Evolutionary conservation across 92 coral and sea anemone genomes (phyloP).

Genomic region (Porites divaricata): DNA sequence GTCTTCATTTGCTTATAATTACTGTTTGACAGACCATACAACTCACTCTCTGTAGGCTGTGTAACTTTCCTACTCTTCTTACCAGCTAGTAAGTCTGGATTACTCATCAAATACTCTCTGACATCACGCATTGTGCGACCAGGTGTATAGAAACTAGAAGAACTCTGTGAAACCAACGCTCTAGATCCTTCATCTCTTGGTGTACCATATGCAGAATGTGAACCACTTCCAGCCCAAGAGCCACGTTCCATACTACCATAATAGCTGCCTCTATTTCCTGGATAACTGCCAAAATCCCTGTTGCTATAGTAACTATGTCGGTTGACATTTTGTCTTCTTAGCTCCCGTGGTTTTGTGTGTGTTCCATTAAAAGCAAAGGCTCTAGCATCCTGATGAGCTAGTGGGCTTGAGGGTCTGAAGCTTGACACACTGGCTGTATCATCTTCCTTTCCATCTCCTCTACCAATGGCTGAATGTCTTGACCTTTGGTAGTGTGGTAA

Average conservation of each 20-base stretch:
- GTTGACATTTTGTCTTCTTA: constrained; percentile 46
- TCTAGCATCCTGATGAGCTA: constrained; percentile 80
- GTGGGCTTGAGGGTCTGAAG: constrained; percentile 79
- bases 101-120: constrained; percentile 67
- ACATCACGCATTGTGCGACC: constrained; percentile 75
- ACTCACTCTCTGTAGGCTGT: constrained; percentile 42
- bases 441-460: constrained; percentile 39
- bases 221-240: constrained; percentile 23
- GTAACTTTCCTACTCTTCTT: constrained; percentile 57
- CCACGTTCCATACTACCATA: constrained; percentile 39
- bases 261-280: constrained; percentile 45
- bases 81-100: constrained; percentile 71
- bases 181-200: constrained; percentile 16
- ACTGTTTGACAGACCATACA: constrained; percentile 37
- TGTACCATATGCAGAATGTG: constrained; percentile 23
- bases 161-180: constrained; percentile 29
- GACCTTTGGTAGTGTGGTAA: constrained; percentile 20
- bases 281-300: constrained; percentile 2
- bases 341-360: constrained; percentile 26
- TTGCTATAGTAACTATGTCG: constrained; percentile 32
- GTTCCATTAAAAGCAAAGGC: constrained; percentile 41
- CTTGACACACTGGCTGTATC: constrained; percentile 79
- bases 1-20: constrained; percentile 87
- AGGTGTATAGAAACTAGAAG: constrained; percentile 39
- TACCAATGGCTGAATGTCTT: constrained; percentile 18